These are phyloP conservation scores for Tenthredo livida DNA, from an alignment of 2,888 invertebrate species.

Conservation along the genomic window DNA sequence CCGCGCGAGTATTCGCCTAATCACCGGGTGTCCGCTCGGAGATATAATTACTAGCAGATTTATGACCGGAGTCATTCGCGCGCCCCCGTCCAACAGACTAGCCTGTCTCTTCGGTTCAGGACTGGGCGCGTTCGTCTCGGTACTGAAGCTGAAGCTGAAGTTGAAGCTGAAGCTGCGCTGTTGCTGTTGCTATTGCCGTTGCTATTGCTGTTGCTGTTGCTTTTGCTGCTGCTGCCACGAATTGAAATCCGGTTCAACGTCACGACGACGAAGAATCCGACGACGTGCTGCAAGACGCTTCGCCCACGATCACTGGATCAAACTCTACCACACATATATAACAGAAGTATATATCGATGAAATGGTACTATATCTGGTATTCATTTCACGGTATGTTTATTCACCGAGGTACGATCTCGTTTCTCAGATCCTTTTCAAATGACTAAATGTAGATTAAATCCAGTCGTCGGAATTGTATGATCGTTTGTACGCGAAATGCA, in stretches of 20 bases:
- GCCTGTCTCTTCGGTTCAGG: constrained; percentile 37
- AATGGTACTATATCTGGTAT: neutral
- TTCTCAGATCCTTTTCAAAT: no score
- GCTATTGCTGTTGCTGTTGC: neutral
- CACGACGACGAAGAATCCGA: neutral
- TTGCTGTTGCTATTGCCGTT: neutral
- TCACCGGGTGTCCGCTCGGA: constrained; percentile 51
- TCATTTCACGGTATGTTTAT: neutral
- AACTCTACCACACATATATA: neutral
- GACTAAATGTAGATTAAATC: no score
- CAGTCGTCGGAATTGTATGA: neutral
- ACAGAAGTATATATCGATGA: neutral
- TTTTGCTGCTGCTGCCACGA: constrained; percentile 13
- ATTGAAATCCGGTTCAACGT: constrained; percentile 41
- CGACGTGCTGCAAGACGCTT: neutral
- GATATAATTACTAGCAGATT: constrained; percentile 53
- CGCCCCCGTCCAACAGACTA: constrained; percentile 37
- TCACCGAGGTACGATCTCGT: no score
- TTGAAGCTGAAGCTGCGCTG: neutral
- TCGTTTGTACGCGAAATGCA: neutral
- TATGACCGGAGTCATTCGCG: constrained; percentile 53
- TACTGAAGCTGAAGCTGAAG: constrained; percentile 20
- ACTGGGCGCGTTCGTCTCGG: constrained; percentile 37
- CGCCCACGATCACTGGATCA: constrained; percentile 29
- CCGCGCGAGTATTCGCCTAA: constrained; percentile 46